Evolutionary conservation across 2,113 vertebrate species (phyloP), one percentile per base, ranked within the genome.

Genomic region (Variabilichromis moorii): DNA sequence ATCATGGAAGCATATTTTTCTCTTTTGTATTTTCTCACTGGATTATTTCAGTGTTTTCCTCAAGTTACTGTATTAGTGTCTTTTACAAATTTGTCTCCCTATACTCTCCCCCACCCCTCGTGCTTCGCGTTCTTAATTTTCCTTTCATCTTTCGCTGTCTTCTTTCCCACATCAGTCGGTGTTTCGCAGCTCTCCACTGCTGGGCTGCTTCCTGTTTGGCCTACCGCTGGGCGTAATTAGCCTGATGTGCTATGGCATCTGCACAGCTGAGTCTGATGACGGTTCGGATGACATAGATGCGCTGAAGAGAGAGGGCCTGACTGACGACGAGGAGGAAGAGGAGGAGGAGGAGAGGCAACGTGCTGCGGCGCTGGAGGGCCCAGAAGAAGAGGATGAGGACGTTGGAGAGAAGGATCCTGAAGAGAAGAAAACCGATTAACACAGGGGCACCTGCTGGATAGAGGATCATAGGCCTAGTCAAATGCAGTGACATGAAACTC

Each of bases 231-330:
- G 98, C 9, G 98, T 99, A 91, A 99, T 99, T 95, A 99, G 99
- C 90, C 97, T 99, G 94, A 99, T 99, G 99, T 99, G 99, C 93
- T 99, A 99, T 0, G 98, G 98, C 87, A 99, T 99, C 96, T 99
- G 98, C 95, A 98, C 97, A 1, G 98, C 98, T 0, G 98, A 99
- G 89, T 93, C 98, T 0, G 97, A 98, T 7, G 98, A 98, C 68
- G 95, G 96, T 3, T 87, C 95, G 0, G 97, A 97, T 4, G 97
- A 97, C 76, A 47, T 93, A 2, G 98, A 98, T 57, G 66, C 95
- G 16, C 92, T 95, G 53, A 97, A 96, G 94, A 97, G 94, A 82
- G 98, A 98, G 54, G 92, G 86, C 5, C 95, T 90, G 0, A 98
- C 97, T 24, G 97, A 96, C 53, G 97, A 97, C 1, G 97, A 98